Percentiles rank a stretch among this genome's conserved stretches.
These are phyloP conservation scores for Strigamia maritima DNA, from an alignment of 2,888 invertebrate genomes.

Conservation along the genomic window DNA sequence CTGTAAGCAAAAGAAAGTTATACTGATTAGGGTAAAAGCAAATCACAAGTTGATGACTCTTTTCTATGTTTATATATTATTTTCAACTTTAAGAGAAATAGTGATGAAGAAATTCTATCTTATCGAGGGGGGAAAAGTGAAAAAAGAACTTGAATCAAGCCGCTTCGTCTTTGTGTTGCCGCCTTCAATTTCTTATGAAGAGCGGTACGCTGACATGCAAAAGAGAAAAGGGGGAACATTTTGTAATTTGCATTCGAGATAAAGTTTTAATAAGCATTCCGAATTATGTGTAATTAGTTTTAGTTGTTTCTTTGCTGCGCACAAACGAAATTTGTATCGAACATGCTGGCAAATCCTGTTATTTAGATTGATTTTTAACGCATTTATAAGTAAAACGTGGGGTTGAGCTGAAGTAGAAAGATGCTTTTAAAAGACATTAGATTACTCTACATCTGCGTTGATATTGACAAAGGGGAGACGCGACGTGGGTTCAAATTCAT, in stretches of 20 bases:
- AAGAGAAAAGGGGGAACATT: background rate
- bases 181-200: slow-evolving; percentile 1
- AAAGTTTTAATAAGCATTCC: background rate
- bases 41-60: background rate
- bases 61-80: background rate
- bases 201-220: background rate
- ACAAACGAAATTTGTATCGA: background rate
- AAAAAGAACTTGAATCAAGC: background rate
- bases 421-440: background rate
- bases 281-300: background rate
- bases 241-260: background rate
- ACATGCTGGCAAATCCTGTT: background rate
- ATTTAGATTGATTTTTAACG: background rate
- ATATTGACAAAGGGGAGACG: background rate
- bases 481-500: background rate
- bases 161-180: background rate
- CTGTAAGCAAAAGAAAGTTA: background rate
- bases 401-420: background rate
- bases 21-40: background rate
- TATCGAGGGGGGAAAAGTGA: background rate
- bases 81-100: background rate
- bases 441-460: background rate
- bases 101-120: background rate
- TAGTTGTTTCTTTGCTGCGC: background rate
- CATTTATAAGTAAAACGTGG: background rate